Conservation (phyloP, 2,797 vertebrate genomes). For the Myotis myotis region DNA sequence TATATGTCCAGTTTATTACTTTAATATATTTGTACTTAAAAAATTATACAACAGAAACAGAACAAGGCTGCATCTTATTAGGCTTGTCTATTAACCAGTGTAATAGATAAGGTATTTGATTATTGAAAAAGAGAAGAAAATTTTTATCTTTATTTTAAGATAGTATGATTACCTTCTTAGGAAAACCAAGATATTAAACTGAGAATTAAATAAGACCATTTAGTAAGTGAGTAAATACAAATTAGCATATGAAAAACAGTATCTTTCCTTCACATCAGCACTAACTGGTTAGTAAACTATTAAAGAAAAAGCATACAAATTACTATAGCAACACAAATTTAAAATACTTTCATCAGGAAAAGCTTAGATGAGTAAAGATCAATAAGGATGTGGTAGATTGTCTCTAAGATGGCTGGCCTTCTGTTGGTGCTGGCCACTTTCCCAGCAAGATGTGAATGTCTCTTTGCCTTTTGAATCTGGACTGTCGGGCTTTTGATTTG, state of each 20-base stretch:
- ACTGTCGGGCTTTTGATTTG: background rate
- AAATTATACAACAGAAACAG: background rate
- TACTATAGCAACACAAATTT: background rate
- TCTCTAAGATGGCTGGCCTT: background rate
- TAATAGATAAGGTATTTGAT: slow-evolving; percentile 15
- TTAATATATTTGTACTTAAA: slow-evolving; percentile 47
- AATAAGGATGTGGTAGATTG: background rate
- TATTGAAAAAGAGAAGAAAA: slow-evolving; percentile 5
- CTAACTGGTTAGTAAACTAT: background rate
- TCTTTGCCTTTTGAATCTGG: background rate
- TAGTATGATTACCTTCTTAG: background rate
- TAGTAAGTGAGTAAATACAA: background rate
- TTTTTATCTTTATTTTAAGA: background rate
- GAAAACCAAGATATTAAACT: slow-evolving; percentile 26
- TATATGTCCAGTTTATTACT: slow-evolving; percentile 15
- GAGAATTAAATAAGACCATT: background rate
- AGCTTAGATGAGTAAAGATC: background rate
- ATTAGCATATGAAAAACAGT: background rate
- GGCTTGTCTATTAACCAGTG: background rate
- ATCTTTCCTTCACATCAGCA: slow-evolving; percentile 6
- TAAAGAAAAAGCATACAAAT: slow-evolving; percentile 7
- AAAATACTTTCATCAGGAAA: slow-evolving; percentile 27
- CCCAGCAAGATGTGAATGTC: background rate
- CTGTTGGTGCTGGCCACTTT: background rate
- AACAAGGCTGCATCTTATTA: background rate